Evolutionary conservation across 2,113 vertebrate species (phyloP).

Genomic region (Gambusia holbrooki): DNA sequence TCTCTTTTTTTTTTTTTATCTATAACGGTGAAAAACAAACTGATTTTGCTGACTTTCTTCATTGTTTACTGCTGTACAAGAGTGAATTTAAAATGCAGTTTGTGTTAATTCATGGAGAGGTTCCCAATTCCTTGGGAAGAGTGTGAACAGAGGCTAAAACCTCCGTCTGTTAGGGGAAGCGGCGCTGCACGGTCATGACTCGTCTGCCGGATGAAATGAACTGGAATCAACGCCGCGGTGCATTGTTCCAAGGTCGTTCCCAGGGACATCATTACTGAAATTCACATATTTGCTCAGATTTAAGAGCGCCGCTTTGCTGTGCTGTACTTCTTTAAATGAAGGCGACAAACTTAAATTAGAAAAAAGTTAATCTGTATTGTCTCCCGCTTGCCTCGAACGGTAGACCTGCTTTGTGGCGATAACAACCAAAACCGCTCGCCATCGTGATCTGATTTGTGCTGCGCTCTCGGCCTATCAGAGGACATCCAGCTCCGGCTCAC

Average conservation of each 20-base stretch:
- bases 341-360: slow-evolving; percentile 40
- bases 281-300: slow-evolving; percentile 44
- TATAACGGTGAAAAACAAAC: too few relatives aligned
- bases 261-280: slow-evolving; percentile 37
- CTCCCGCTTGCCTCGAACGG: slow-evolving; percentile 7
- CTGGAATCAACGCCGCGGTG: slow-evolving; percentile 22
- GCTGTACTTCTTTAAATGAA: slow-evolving; percentile 30
- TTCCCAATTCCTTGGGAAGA: slow-evolving; percentile 9
- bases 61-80: slow-evolving; percentile 1
- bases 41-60: too few relatives aligned
- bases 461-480: slow-evolving; percentile 1
- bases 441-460: slow-evolving; percentile 36
- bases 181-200: slow-evolving; percentile 3
- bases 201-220: slow-evolving; percentile 40
- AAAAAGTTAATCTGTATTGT: slow-evolving; percentile 50
- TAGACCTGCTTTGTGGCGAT: slow-evolving; percentile 61
- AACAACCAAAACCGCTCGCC: slow-evolving; percentile 38
- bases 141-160: background rate
- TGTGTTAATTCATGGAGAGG: slow-evolving; percentile 11
- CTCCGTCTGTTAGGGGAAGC: slow-evolving; percentile 9
- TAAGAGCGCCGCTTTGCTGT: slow-evolving; percentile 38
- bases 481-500: slow-evolving; percentile 1
- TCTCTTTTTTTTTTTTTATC: too few relatives aligned
- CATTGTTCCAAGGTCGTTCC: slow-evolving; percentile 60
- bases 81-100: slow-evolving; percentile 1